phyloP scores from a whole-genome alignment of 2,888 invertebrate genomes.

The Hydriomena furcata region DNA sequence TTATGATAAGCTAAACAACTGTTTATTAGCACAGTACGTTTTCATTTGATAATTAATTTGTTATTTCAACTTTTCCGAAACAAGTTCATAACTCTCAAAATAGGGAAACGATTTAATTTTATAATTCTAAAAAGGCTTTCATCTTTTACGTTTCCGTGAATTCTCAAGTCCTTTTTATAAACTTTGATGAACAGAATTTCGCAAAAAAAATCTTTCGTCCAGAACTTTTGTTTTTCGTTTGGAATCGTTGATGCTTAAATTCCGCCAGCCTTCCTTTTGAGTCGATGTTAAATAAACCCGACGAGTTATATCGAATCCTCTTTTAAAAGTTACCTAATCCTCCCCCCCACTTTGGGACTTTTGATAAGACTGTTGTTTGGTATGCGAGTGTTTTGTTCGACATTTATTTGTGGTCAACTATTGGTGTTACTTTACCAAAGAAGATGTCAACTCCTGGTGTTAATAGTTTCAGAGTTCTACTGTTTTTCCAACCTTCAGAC shows the following conservation, averaged over 20 bases:
- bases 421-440: too few relatives aligned
- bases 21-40: background rate
- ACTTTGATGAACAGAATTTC: conserved; percentile 25
- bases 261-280: conserved; percentile 24
- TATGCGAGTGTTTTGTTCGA: background rate
- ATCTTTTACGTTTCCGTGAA: conserved; percentile 26
- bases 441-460: too few relatives aligned
- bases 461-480: too few relatives aligned
- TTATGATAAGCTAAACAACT: background rate
- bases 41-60: background rate
- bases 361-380: conserved; percentile 18
- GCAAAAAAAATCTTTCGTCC: conserved; percentile 22
- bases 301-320: conserved; percentile 18
- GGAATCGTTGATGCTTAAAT: conserved; percentile 31
- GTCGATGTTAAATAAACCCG: conserved; percentile 30
- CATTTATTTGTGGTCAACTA: too few relatives aligned
- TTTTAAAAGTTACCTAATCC: conserved; percentile 24
- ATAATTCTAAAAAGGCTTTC: conserved; percentile 28
- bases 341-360: conserved; percentile 15
- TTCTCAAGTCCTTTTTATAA: conserved; percentile 26
- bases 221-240: conserved; percentile 32
- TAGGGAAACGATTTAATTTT: conserved; percentile 21
- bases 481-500: too few relatives aligned
- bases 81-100: conserved; percentile 8
- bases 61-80: conserved; percentile 1